Percentiles rank a stretch among this genome's conserved stretches.
Evolutionary conservation across 2,113 vertebrate genomes (phyloP).

Genomic region (Myotis lucifugus): DNA sequence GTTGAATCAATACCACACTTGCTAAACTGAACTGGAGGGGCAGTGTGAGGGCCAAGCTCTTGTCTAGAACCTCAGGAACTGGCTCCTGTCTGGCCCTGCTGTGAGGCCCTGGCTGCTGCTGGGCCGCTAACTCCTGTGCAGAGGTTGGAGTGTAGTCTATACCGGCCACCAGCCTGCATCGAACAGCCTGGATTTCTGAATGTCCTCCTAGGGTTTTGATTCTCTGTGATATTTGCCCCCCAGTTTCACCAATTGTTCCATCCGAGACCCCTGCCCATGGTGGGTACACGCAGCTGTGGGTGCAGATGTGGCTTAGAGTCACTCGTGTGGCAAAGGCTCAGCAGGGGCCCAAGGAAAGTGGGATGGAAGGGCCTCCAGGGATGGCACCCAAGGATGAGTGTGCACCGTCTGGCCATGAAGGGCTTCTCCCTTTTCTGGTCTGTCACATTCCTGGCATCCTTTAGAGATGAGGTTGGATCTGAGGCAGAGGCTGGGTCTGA

Average conservation of each 20-base stretch:
- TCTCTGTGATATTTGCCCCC: not conserved
- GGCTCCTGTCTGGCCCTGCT: not conserved
- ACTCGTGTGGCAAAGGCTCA: not conserved
- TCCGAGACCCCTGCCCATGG: not conserved
- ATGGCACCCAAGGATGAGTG: not conserved
- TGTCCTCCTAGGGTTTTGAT: not conserved
- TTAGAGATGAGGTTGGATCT: not conserved
- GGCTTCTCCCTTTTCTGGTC: not conserved
- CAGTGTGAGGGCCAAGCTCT: not conserved
- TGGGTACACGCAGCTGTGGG: not conserved
- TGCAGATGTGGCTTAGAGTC: not conserved
- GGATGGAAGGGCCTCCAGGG: not conserved
- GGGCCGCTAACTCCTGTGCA: not conserved
- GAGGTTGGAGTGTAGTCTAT: not conserved
- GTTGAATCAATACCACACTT: not conserved
- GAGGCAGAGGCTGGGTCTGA: too few relatives aligned
- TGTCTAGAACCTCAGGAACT: not conserved
- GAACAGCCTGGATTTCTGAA: not conserved
- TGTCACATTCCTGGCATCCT: not conserved
- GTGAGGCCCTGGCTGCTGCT: not conserved
- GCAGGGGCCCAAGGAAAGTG: not conserved
- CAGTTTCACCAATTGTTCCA: not conserved
- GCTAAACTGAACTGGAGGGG: not conserved
- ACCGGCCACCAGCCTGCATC: not conserved
- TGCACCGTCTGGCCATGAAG: not conserved